Evolutionary conservation across 2,797 vertebrate species (phyloP).

Genomic region (Gymnodraco acuticeps): DNA sequence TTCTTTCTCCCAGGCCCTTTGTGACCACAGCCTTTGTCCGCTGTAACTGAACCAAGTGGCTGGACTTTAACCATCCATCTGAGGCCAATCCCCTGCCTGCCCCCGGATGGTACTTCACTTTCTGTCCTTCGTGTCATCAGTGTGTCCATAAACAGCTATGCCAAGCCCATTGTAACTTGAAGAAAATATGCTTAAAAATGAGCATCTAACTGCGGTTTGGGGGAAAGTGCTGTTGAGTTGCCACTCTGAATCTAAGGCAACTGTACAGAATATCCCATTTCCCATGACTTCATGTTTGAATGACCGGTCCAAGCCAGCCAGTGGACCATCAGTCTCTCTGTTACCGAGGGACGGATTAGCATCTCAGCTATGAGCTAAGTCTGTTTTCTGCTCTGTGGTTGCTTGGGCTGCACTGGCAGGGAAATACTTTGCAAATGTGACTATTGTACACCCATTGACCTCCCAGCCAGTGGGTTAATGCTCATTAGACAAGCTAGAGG

Average conservation of each 20-base stretch:
- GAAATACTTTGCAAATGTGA: slow-evolving; percentile 56
- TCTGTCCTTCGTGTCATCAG: slow-evolving; percentile 21
- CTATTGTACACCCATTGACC: slow-evolving; percentile 72
- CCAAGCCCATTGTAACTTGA: not conserved
- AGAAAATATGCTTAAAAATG: slow-evolving; percentile 3
- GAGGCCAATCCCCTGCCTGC: slow-evolving; percentile 37
- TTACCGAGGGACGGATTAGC: slow-evolving; percentile 70
- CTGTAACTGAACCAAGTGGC: slow-evolving; percentile 43
- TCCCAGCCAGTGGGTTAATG: slow-evolving; percentile 68
- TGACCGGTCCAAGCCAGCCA: slow-evolving; percentile 33
- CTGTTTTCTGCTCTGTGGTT: slow-evolving; percentile 67
- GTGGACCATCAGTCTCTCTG: slow-evolving; percentile 21
- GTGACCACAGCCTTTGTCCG: slow-evolving; percentile 43
- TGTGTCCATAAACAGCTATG: not conserved
- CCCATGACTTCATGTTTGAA: slow-evolving; percentile 66
- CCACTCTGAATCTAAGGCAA: slow-evolving; percentile 29
- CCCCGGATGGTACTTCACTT: slow-evolving; percentile 45
- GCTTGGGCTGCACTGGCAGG: slow-evolving; percentile 56
- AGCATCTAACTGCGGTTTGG: slow-evolving; percentile 38
- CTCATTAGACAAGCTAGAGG: slow-evolving; percentile 69
- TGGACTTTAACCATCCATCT: slow-evolving; percentile 50
- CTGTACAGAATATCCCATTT: slow-evolving; percentile 45
- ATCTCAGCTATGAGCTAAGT: slow-evolving; percentile 71
- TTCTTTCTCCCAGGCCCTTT: slow-evolving; percentile 53
- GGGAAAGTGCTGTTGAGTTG: slow-evolving; percentile 20